Evolutionary conservation across 2,797 vertebrate species (phyloP).

Genomic region (Myiotriccus ornatus): DNA sequence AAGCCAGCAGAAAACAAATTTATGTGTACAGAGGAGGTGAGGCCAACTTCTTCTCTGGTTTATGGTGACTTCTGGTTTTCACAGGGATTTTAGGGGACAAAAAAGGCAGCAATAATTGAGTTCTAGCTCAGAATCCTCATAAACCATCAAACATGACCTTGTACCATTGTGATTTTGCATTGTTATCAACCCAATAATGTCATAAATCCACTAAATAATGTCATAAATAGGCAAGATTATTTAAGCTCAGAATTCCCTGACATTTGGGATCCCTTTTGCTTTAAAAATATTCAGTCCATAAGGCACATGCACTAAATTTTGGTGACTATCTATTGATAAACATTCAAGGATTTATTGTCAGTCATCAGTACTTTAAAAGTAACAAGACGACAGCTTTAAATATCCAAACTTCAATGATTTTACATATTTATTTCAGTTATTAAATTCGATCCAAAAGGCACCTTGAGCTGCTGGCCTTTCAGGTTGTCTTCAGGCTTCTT

Average conservation of each 20-base stretch:
- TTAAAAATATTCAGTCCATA: neutral
- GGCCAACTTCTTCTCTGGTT: no score
- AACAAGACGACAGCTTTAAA: neutral
- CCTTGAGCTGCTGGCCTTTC: constrained; percentile 76
- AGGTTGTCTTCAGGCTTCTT: constrained; percentile 68
- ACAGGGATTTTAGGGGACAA: neutral
- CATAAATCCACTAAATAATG: neutral
- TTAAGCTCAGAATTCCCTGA: neutral
- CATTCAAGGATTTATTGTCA: neutral
- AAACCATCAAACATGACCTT: neutral
- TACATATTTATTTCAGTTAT: neutral
- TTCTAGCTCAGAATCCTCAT: neutral
- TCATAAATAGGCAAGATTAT: neutral
- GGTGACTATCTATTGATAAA: neutral
- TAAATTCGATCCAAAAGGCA: constrained; percentile 22
- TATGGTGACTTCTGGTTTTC: no score
- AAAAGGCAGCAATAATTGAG: neutral
- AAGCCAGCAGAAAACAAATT: neutral
- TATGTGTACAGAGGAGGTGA: accelerated
- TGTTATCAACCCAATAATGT: neutral
- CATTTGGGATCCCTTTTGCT: neutral
- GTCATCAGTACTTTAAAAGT: neutral
- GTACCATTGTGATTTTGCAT: neutral
- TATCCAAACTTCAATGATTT: neutral
- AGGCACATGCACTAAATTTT: neutral